These are phyloP conservation scores for Cyanistes caeruleus DNA, from an alignment of 2,113 vertebrate genomes.

Conservation along the genomic window DNA sequence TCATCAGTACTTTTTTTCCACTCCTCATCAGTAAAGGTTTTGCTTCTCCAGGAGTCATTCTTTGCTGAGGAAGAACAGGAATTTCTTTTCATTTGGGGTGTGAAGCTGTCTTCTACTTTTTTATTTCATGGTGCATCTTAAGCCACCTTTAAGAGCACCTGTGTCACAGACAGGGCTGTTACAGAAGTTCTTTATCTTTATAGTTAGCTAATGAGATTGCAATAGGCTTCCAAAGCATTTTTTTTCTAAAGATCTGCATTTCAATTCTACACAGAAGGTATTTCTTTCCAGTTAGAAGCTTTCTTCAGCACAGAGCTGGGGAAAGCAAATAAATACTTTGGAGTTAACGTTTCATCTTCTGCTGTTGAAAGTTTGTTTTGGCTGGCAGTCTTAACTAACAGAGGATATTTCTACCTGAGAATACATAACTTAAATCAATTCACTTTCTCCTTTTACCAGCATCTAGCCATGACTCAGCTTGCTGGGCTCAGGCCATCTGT, in stretches of 20 bases:
- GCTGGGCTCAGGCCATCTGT: not conserved
- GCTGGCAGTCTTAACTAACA: not conserved
- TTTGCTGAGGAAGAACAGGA: not conserved
- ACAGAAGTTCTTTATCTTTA: not conserved
- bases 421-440: not conserved
- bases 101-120: not conserved
- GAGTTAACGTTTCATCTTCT: not conserved
- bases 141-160: not conserved
- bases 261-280: not conserved
- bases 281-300: not conserved
- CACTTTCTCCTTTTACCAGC: not conserved
- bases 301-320: not conserved
- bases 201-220: not conserved
- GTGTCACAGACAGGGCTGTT: not conserved
- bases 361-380: not conserved
- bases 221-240: not conserved
- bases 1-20: not conserved
- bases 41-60: not conserved
- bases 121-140: not conserved
- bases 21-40: not conserved
- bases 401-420: constrained; percentile 9
- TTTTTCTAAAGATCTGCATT: not conserved
- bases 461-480: not conserved
- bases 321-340: not conserved
- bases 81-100: not conserved